Conservation (phyloP, 2,797 vertebrate genomes). For the Artibeus lituratus region DNA sequence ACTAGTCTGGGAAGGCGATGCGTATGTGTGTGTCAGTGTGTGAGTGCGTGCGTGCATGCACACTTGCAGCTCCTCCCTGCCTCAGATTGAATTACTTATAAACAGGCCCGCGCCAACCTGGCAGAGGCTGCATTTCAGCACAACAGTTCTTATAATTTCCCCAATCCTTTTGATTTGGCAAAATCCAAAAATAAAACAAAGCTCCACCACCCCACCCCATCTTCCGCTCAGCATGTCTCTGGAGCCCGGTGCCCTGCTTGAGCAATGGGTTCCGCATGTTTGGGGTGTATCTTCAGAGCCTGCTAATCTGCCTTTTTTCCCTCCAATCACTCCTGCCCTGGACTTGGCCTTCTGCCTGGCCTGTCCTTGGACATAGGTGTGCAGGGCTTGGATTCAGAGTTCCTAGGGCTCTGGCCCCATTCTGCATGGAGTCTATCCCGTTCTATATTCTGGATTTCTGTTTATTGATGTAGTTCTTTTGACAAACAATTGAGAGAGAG, state of each 20-base stretch:
- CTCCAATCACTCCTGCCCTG: background rate
- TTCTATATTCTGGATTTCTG: background rate
- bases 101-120: slow-evolving; percentile 59
- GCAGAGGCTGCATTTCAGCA: slow-evolving; percentile 60
- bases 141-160: slow-evolving; percentile 57
- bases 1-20: background rate
- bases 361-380: background rate
- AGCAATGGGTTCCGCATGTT: slow-evolving; percentile 61
- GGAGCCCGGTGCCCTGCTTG: background rate
- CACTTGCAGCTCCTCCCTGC: slow-evolving; percentile 17
- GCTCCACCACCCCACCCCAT: background rate
- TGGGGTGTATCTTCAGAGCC: background rate
- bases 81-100: slow-evolving; percentile 72
- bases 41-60: background rate
- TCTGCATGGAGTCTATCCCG: background rate
- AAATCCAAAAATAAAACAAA: slow-evolving; percentile 76
- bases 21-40: background rate
- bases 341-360: background rate
- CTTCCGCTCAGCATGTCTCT: slow-evolving; percentile 49
- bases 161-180: slow-evolving; percentile 72
- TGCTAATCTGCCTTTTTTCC: background rate
- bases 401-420: background rate
- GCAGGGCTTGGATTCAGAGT: background rate
- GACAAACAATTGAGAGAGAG: background rate
- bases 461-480: background rate